These are phyloP conservation scores for Melipona beecheii DNA, from an alignment of 2,888 invertebrate species.

Conservation along the genomic window DNA sequence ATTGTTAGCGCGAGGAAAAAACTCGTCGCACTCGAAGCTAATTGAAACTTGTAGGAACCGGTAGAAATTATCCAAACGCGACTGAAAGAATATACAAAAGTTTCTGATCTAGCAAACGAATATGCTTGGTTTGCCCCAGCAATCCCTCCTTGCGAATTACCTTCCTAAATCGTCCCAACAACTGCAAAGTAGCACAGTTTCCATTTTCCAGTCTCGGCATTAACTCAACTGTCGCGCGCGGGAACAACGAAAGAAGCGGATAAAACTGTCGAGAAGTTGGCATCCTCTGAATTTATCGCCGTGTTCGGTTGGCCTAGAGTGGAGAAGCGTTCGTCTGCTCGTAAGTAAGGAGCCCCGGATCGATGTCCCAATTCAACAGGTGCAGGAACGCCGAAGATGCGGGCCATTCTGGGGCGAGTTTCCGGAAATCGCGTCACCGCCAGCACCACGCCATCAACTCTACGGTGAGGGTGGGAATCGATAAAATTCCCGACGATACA, in stretches of 20 bases:
- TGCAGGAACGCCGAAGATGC: conserved; percentile 53
- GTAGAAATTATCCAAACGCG: too few species aligned
- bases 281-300: conserved; percentile 38
- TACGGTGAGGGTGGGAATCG: not conserved
- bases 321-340: conserved; percentile 35
- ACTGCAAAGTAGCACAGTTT: not conserved
- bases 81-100: too few species aligned
- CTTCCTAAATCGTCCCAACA: not conserved
- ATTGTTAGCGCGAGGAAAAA: too few species aligned
- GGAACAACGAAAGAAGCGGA: conserved; percentile 27
- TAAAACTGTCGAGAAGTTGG: conserved; percentile 46
- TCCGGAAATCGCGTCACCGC: conserved; percentile 22
- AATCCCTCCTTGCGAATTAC: not conserved
- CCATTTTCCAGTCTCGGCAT: not conserved
- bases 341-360: conserved; percentile 39
- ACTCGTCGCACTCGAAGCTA: too few species aligned
- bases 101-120: too few species aligned
- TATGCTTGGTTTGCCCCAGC: too few species aligned
- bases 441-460: not conserved
- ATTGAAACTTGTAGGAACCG: too few species aligned
- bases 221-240: conserved; percentile 8
- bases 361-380: conserved; percentile 64
- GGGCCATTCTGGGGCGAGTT: conserved; percentile 45
- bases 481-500: conserved; percentile 43
- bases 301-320: conserved; percentile 30